phyloP scores from a whole-genome alignment of 2,797 vertebrate genomes.

The Acanthornis magna region DNA sequence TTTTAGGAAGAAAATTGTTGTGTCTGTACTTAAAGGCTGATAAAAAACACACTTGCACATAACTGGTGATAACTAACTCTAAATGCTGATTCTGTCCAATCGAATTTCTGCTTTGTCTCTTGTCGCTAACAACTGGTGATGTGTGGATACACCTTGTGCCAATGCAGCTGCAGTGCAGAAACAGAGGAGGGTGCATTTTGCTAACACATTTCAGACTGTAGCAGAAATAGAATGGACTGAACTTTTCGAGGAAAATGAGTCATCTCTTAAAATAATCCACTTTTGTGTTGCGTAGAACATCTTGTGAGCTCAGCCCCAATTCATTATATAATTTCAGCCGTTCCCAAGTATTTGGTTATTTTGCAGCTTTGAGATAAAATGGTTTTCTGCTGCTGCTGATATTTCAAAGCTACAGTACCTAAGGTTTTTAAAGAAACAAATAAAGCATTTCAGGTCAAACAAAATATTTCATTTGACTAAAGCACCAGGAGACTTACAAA shows the following conservation, averaged over 20 bases:
- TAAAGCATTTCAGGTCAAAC: neutral
- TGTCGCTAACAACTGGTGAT: neutral
- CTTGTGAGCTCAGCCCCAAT: neutral
- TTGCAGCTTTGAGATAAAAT: neutral
- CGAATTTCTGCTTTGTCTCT: neutral
- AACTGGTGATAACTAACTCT: neutral
- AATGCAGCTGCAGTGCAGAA: neutral
- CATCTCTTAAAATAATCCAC: neutral
- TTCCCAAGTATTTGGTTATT: neutral
- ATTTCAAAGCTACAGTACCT: neutral
- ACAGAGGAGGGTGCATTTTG: neutral
- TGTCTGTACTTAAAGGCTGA: neutral
- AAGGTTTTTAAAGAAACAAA: neutral
- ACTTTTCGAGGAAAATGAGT: neutral
- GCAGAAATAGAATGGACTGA: neutral
- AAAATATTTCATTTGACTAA: neutral
- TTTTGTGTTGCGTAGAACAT: neutral
- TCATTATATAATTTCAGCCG: neutral
- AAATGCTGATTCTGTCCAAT: neutral
- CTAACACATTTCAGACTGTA: neutral
- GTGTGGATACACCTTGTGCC: neutral
- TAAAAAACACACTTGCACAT: neutral
- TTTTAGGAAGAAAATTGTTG: neutral
- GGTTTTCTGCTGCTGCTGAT: neutral
- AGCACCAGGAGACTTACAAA: neutral